Base-by-base conservation (phyloP, 2,113 vertebrate genomes). In the Asarcornis scutulata region DNA sequence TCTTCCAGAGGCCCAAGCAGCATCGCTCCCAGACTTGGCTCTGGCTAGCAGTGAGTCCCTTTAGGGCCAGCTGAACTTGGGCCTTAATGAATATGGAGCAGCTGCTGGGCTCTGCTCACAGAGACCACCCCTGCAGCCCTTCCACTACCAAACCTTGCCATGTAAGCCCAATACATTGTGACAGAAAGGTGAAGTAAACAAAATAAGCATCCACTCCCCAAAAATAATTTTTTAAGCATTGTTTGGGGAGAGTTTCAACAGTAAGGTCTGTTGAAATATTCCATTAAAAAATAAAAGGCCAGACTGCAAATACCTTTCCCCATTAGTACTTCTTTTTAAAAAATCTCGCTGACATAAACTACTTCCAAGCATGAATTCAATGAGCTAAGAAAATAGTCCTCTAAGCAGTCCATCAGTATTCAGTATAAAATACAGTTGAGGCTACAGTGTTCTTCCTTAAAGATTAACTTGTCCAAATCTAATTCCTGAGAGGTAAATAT, bases 391-490 rank as follows among this genome's bases (percentile, higher is more conserved):
- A 69, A 64, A 23, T 17, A 3, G 1, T 1, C 50, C 6, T 29
- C 63, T 25, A 36, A 90, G 66, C 12, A 40, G 17, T 12, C 9
- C 31, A 2, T 40, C 6, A 25, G 36, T 46, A 58, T 68, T 76
- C 5, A 32, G 0, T 14, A 40, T 13, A n/a, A 58, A 63, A 21
- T 31, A 50, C 21, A 2, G 78, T 67, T 42, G 12, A 10, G 8
- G 15, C 1, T 63, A 79, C 21, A 46, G 8, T 23, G 4, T 3
- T 74, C 77, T n/a, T 6, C 29, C 26, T 48, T 26, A 58, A 84
- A 58, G 2, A 42, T 26, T 62, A 34, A 63, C 0, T 0, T n/a
- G 4, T 8, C 29, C 13, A 68, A 60, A 59, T 42, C 7, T 44
- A 74, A 31, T 11, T 53, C 7, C 1, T 74, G 14, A 50, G 34